Base-by-base conservation (phyloP, 2,888 invertebrate species). In the Rapana venosa region DNA sequence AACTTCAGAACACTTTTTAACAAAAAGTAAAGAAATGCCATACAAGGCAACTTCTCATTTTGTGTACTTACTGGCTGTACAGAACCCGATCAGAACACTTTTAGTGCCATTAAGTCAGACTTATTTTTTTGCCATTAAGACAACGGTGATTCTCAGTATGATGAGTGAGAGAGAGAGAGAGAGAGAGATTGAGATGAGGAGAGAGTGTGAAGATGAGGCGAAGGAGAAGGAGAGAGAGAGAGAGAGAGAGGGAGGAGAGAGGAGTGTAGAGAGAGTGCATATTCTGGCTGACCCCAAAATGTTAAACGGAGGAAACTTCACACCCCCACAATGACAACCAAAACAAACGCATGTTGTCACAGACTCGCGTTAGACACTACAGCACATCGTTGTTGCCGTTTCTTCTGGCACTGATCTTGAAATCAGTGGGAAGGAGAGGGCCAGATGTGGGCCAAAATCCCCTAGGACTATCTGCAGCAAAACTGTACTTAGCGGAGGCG, bases 391-490 rank as follows among this genome's bases (percentile, higher is more conserved):
- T 13, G 79, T 30, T n/a, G 58, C 0, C 77, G 0, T 87, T 20
- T 35, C 8, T 13, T 66, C 86, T 87, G 85, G 22, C 77, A 93
- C 92, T 81, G 77, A 84, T 15, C 36, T 92, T 30, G 79, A 83
- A 17, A 66, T 92, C 70, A 79, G 56, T 92, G 92, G 92, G 83
- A 36, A 15, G 92, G 92, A 36, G 35, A 70, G 26, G 89, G 90
- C 32, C 74, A 81, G 56, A 93, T 87, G 81, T 70, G 35, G 93
- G 92, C 26, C n/a, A 70, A 74, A 13, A 74, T 93, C 4, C 92
- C 92, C n/a, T 36, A 92, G 47, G 87, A 91, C 56, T 92, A 90
- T 88, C 90, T 93, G 20, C 84, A 88, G 36, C 84, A 89, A 22
- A 87, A 93, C 84, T 90, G 90, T 93, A 93, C 86, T 89, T 87